Evolutionary conservation across 2,888 invertebrate species (phyloP).

Genomic region (Tetragonisca angustula): DNA sequence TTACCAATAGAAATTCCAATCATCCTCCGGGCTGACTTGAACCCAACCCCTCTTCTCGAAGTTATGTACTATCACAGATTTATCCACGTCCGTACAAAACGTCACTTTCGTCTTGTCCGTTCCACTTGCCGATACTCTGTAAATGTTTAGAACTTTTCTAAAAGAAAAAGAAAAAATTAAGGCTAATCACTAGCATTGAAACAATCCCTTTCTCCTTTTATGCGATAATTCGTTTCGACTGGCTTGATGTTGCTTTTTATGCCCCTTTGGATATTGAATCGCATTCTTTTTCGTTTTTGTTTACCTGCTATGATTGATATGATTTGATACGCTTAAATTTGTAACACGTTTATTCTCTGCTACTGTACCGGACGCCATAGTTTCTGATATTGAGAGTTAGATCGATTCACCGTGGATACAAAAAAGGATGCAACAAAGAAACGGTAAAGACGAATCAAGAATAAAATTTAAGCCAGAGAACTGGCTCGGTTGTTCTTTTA

Average conservation of each 20-base stretch:
- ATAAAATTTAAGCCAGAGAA: neutral
- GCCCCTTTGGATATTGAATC: neutral
- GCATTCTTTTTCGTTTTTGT: neutral
- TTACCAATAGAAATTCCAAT: slow-evolving; percentile 98
- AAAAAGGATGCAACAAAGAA: neutral
- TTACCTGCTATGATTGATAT: slow-evolving; percentile 77
- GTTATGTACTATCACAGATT: slow-evolving; percentile 95
- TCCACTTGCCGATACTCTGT: slow-evolving; percentile 73
- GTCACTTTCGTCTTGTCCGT: slow-evolving; percentile 86
- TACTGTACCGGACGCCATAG: slow-evolving; percentile 72
- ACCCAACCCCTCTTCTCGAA: slow-evolving; percentile 96
- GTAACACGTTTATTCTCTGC: slow-evolving; percentile 74
- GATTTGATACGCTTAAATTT: slow-evolving; percentile 70
- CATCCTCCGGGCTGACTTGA: slow-evolving; percentile 94
- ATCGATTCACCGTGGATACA: slow-evolving; percentile 69
- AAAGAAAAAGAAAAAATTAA: neutral
- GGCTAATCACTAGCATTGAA: neutral
- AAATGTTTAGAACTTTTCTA: neutral
- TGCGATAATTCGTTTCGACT: too few relatives aligned
- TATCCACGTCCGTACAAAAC: slow-evolving; percentile 95
- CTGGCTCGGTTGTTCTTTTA: neutral
- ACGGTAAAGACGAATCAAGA: neutral
- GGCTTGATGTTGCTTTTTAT: too few relatives aligned
- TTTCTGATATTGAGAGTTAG: slow-evolving; percentile 60
- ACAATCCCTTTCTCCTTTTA: neutral